phyloP scores from a whole-genome alignment of 2,888 invertebrate species.

The Dolomedes plantarius region DNA sequence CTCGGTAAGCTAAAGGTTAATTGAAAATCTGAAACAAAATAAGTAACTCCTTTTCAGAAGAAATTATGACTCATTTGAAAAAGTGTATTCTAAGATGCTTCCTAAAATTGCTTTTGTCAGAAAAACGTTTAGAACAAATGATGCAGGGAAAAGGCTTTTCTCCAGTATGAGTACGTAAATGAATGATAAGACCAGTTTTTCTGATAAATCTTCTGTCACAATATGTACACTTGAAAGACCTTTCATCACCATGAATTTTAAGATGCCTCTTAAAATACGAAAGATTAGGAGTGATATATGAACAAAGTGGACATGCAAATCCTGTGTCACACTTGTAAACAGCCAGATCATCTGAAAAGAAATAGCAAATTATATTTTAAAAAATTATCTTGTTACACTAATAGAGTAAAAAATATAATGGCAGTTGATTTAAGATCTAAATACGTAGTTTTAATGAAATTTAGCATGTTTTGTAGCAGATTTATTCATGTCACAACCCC shows the following conservation, averaged over 20 bases:
- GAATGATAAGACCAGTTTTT: not conserved
- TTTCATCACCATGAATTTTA: not conserved
- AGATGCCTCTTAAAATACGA: not conserved
- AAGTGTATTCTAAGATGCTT: not conserved
- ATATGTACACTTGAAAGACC: not conserved
- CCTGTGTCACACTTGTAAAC: not conserved
- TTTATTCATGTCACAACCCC: too few species aligned
- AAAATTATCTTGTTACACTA: too few species aligned
- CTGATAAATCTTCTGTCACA: not conserved
- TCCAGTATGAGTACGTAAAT: not conserved
- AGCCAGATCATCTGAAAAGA: not conserved
- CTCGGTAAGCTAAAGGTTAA: too few species aligned
- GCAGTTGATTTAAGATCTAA: too few species aligned
- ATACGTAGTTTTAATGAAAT: too few species aligned
- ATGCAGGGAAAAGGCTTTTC: not conserved
- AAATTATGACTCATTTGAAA: too few species aligned
- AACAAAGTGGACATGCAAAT: not conserved
- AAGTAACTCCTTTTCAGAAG: too few species aligned
- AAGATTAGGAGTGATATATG: not conserved
- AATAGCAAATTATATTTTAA: not conserved
- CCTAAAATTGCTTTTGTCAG: not conserved
- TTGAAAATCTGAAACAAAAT: too few species aligned
- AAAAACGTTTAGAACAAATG: not conserved
- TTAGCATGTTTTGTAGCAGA: too few species aligned
- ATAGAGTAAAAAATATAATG: too few species aligned